phyloP scores from a whole-genome alignment of 2,888 invertebrate species.

The Thymelicus lineola region DNA sequence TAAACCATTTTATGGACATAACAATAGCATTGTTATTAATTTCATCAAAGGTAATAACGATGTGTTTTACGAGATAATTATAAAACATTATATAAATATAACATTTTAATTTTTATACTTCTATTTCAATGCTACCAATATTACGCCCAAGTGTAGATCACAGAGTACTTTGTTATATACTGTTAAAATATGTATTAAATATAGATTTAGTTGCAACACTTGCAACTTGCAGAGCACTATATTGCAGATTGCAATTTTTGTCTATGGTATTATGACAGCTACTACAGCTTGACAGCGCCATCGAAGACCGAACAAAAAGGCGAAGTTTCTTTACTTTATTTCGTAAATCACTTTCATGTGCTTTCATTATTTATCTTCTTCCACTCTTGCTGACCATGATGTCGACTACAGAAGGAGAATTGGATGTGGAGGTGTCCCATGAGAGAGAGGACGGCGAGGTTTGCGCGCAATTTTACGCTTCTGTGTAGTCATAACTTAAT shows the following conservation, averaged over 20 bases:
- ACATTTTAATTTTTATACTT: too few relatives aligned
- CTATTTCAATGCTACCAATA: too few relatives aligned
- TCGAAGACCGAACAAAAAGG: constrained; percentile 58
- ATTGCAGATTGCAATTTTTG: constrained; percentile 40
- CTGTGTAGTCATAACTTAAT: constrained; percentile 33
- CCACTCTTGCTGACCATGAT: constrained; percentile 64
- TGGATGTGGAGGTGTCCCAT: constrained; percentile 83
- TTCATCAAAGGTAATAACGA: too few relatives aligned
- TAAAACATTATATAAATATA: too few relatives aligned
- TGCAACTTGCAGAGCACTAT: too few relatives aligned
- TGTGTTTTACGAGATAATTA: too few relatives aligned
- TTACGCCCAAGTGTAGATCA: too few relatives aligned
- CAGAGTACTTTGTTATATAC: too few relatives aligned
- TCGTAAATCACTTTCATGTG: constrained; percentile 66
- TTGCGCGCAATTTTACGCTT: constrained; percentile 58
- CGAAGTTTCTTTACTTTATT: constrained; percentile 51
- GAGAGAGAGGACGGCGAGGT: constrained; percentile 89
- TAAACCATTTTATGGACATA: too few relatives aligned
- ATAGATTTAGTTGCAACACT: too few relatives aligned
- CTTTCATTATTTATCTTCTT: constrained; percentile 52
- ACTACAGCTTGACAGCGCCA: constrained; percentile 46
- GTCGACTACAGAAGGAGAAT: constrained; percentile 86
- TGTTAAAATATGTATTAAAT: too few relatives aligned
- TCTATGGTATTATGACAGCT: constrained; percentile 57
- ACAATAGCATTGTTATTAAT: too few relatives aligned